Base-by-base conservation (phyloP, 2,888 invertebrate species). In the Epirrita christyi region DNA sequence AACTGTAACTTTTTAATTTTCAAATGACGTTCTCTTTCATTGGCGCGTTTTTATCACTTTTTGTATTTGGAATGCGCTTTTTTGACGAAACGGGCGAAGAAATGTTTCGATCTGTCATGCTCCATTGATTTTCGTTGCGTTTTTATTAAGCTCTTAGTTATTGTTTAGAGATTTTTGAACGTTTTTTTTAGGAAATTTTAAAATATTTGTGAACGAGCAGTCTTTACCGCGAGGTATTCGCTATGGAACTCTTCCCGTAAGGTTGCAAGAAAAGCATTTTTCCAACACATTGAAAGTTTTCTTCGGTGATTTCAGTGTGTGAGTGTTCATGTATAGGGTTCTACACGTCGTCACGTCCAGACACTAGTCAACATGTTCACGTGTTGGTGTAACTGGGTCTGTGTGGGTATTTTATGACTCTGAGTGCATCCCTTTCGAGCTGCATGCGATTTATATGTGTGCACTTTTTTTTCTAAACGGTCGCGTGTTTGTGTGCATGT, bases 221-320 rank as follows among this genome's bases (percentile, higher is more conserved):
- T 90, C 91, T 92, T 91, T 92, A 92, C 92, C 92, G 92, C 92
- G 92, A 92, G 92, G 92, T 92, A 89, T 90, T 88, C 92, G 89
- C 92, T 92, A 85, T 91, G 89, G 84, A 92, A 92, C 92, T 92
- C 92, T 92, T 90, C 87, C 90, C 90, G 89, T 88, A 88, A 90
- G 90, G 86, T 91, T 88, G 90, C 82, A 92, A 91, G 91, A 92
- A 92, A 92, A 91, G 92, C 91, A 92, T 92, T 91, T 88, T 85
- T 81, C 75, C 86, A 86, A 92, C 90, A 92, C 91, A 92, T 86
- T 70, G 77, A 91, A 79, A 78, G 80, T 84, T 91, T 92, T 92
- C 92, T 91, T 91, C 77, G 72, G 76, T 27, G 54, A 59, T 61
- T 47, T 56, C 61, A 68, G 58, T 75, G 88, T 91, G 89, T 87